Conservation (phyloP, 1,140 invertebrate species). For the Charaxes varanes region DNA sequence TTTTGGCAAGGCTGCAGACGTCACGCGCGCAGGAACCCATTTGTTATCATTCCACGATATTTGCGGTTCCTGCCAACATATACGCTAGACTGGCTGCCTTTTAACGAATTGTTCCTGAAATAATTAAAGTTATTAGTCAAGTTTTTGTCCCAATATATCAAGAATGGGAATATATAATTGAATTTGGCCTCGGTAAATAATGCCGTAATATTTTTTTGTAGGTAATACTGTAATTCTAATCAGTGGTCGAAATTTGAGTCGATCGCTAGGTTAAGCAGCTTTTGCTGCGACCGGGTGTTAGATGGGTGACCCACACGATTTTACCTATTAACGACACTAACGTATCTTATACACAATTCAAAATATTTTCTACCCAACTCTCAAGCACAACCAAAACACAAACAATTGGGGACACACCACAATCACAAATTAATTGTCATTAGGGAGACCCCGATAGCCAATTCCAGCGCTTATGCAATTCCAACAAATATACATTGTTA, state of each 20-base stretch:
- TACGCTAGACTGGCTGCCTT: conserved; percentile 14
- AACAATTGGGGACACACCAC: conserved; percentile 1
- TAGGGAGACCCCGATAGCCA: conserved; percentile 14
- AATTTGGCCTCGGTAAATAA: too few species aligned
- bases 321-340: too few species aligned
- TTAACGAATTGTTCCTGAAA: conserved; percentile 3
- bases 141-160: background rate
- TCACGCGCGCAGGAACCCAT: conserved; percentile 24
- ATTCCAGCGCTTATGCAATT: conserved; percentile 23
- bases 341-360: too few species aligned
- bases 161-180: background rate
- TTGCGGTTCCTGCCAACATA: conserved; percentile 24
- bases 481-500: conserved; percentile 25
- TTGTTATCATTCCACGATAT: conserved; percentile 30
- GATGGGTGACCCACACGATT: too few species aligned
- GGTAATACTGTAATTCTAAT: too few species aligned
- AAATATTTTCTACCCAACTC: too few species aligned
- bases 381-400: too few species aligned
- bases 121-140: conserved; percentile 5
- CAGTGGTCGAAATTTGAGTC: too few species aligned
- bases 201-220: too few species aligned
- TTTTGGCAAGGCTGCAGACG: conserved; percentile 29
- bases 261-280: too few species aligned
- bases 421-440: conserved; percentile 25
- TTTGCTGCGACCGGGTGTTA: too few species aligned